phyloP scores from a whole-genome alignment of 1,140 invertebrate genomes.

The Caenorhabditis remanei region DNA sequence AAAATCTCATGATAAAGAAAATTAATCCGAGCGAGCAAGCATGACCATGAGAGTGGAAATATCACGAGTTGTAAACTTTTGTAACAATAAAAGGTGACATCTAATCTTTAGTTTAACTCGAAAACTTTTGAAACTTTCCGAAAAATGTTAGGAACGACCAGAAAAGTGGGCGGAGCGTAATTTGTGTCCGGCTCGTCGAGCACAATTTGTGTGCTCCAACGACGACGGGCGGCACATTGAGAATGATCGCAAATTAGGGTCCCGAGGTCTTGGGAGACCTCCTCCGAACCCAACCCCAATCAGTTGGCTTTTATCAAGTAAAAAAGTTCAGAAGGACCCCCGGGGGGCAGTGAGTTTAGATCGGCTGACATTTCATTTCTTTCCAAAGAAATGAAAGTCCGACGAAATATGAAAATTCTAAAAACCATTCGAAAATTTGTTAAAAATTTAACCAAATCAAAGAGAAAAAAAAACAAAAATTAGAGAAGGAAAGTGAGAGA shows the following conservation, averaged over 20 bases:
- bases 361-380: not conserved
- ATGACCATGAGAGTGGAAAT: not conserved
- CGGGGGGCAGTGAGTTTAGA: not conserved
- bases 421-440: not conserved
- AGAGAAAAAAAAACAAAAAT: not conserved
- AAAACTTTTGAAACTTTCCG: not conserved
- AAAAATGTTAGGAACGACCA: conserved; percentile 2
- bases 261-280: not conserved
- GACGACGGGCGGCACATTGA: not conserved
- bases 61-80: not conserved
- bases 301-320: conserved; percentile 39
- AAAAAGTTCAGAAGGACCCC: not conserved
- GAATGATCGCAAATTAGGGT: conserved; percentile 28
- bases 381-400: not conserved
- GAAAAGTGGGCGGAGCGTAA: conserved; percentile 1
- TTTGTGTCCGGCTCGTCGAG: conserved; percentile 47
- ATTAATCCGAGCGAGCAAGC: not conserved
- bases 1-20: conserved; percentile 3
- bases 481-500: not conserved
- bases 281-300: not conserved
- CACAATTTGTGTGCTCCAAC: conserved; percentile 32
- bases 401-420: not conserved
- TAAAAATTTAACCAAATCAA: not conserved
- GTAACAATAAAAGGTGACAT: not conserved
- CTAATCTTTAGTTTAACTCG: too few species aligned